phyloP scores from a whole-genome alignment of 2,113 vertebrate genomes.

The Sterrhoptilus dennistouni region DNA sequence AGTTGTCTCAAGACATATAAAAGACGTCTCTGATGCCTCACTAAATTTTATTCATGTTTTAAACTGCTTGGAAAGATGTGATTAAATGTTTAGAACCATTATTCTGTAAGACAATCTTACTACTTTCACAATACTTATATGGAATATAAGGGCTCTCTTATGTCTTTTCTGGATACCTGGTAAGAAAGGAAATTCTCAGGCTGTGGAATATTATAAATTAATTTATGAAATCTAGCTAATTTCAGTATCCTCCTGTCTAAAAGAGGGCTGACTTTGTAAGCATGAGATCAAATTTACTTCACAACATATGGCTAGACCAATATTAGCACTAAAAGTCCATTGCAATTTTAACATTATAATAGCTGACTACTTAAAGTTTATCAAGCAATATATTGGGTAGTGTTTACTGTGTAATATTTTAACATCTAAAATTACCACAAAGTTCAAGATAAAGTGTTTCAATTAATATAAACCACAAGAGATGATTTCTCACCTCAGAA shows the following conservation, averaged over 20 bases:
- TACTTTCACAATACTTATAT: background rate
- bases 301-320: background rate
- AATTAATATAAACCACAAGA: background rate
- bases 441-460: background rate
- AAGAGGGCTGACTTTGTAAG: background rate
- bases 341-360: background rate
- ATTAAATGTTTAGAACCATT: background rate
- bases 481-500: background rate
- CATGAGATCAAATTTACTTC: background rate
- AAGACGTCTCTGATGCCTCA: background rate
- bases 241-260: background rate
- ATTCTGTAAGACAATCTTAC: background rate
- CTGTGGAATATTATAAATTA: background rate
- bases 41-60: background rate
- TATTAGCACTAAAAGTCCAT: background rate
- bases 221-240: background rate
- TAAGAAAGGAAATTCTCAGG: background rate
- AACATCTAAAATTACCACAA: background rate
- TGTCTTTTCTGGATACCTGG: background rate
- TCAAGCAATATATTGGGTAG: slow-evolving; percentile 1
- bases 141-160: background rate
- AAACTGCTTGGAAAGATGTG: background rate
- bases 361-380: background rate
- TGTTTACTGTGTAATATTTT: background rate
- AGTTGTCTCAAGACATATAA: background rate